phyloP scores from a whole-genome alignment of 2,797 vertebrate species.

The Avahi laniger region DNA sequence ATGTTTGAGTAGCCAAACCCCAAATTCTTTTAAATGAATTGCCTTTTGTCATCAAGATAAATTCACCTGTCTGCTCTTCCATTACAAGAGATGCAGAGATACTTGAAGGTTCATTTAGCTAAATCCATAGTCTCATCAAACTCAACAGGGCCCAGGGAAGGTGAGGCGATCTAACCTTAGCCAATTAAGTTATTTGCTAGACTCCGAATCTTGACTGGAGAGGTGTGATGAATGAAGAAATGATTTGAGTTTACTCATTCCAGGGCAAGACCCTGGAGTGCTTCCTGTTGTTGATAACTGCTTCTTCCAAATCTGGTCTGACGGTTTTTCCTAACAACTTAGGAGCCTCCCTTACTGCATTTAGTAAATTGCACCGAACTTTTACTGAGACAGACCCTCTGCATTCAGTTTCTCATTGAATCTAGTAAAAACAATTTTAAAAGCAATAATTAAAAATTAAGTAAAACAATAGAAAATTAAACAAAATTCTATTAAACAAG shows the following conservation, averaged over 20 bases:
- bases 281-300: too few species aligned
- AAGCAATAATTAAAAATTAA: not conserved
- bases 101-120: not conserved
- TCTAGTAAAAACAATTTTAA: not conserved
- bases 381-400: not conserved
- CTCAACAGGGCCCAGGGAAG: not conserved
- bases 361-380: not conserved
- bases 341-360: not conserved
- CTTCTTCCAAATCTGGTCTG: not conserved
- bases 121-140: not conserved
- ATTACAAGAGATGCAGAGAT: not conserved
- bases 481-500: not conserved
- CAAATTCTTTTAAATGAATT: not conserved
- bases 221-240: not conserved
- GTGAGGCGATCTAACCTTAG: not conserved
- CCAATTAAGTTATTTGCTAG: not conserved
- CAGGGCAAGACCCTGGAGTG: not conserved
- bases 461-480: not conserved
- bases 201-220: not conserved
- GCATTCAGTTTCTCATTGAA: not conserved
- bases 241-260: not conserved
- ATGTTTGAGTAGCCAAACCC: not conserved
- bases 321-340: not conserved
- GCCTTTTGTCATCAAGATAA: not conserved
- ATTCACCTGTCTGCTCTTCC: not conserved